Evolutionary conservation across 2,113 vertebrate genomes (phyloP).

Genomic region (Orientallactaga bullata): DNA sequence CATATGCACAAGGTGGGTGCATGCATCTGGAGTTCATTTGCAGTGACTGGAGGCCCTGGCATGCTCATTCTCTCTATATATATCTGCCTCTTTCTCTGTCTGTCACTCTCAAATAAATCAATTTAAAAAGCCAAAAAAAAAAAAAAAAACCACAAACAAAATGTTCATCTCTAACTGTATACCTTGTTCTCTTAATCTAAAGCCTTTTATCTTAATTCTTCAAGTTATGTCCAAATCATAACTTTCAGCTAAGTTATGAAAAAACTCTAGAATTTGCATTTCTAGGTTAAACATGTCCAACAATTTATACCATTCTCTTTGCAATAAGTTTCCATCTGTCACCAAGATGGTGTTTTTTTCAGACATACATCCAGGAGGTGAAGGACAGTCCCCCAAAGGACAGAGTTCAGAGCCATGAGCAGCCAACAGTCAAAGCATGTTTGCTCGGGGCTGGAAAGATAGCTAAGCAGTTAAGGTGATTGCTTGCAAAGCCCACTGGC

Average conservation of each 20-base stretch:
- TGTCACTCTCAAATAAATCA: too few relatives aligned
- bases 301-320: neutral
- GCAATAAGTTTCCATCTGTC: neutral
- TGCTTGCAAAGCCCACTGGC: too few relatives aligned
- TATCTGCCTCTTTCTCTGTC: too few relatives aligned
- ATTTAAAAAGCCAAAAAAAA: too few relatives aligned
- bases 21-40: too few relatives aligned
- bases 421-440: neutral
- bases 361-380: neutral
- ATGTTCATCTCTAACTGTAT: neutral
- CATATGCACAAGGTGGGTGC: too few relatives aligned
- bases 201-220: constrained; percentile 40
- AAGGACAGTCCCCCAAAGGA: neutral
- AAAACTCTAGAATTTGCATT: neutral
- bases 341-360: neutral
- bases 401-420: neutral
- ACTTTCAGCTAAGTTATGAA: too few relatives aligned
- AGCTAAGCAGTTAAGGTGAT: too few relatives aligned
- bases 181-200: constrained; percentile 18
- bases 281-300: neutral
- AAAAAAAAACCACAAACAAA: too few relatives aligned
- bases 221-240: neutral
- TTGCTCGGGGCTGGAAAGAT: neutral
- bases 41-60: too few relatives aligned
- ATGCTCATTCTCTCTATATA: too few relatives aligned